These are phyloP conservation scores for Chlorops oryzae DNA, from an alignment of 1,140 invertebrate genomes.

Conservation along the genomic window DNA sequence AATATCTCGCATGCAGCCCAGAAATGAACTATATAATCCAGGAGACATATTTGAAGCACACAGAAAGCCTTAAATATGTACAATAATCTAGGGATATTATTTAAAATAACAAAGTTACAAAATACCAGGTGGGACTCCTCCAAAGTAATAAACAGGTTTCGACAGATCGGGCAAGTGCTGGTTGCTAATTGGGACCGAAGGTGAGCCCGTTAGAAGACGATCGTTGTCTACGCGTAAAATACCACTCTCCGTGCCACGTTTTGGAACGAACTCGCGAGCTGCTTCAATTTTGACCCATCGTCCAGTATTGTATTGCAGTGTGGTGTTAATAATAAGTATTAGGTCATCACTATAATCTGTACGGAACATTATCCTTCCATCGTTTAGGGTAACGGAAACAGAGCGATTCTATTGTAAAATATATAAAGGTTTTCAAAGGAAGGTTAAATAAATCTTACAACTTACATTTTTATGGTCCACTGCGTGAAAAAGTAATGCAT, in stretches of 20 bases:
- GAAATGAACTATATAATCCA: constrained; percentile 56
- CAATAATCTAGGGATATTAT: background rate
- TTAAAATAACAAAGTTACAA: constrained; percentile 9
- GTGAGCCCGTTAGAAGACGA: constrained; percentile 57
- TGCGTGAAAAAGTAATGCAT: constrained; percentile 79
- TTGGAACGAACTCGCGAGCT: constrained; percentile 51
- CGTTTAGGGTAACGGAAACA: constrained; percentile 67
- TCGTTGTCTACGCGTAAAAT: constrained; percentile 67
- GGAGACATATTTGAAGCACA: constrained; percentile 43
- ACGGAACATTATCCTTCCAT: constrained; percentile 69
- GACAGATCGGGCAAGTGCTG: constrained; percentile 59
- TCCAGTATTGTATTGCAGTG: constrained; percentile 73
- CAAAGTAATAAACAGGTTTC: constrained; percentile 64
- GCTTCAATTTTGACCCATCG: constrained; percentile 72
- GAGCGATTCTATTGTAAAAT: constrained; percentile 62
- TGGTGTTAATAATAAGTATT: constrained; percentile 60
- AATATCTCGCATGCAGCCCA: constrained; percentile 77
- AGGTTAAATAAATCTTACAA: constrained; percentile 1
- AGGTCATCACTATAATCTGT: constrained; percentile 64
- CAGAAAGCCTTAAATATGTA: constrained; percentile 25
- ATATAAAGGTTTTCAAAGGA: background rate
- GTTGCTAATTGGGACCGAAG: constrained; percentile 54
- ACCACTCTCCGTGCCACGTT: constrained; percentile 54
- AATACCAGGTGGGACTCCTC: constrained; percentile 71
- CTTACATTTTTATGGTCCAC: constrained; percentile 62